Percentiles rank a stretch among this genome's conserved stretches.
Conservation (phyloP, 2,888 invertebrate genomes). For the Cantharis nigra region DNA sequence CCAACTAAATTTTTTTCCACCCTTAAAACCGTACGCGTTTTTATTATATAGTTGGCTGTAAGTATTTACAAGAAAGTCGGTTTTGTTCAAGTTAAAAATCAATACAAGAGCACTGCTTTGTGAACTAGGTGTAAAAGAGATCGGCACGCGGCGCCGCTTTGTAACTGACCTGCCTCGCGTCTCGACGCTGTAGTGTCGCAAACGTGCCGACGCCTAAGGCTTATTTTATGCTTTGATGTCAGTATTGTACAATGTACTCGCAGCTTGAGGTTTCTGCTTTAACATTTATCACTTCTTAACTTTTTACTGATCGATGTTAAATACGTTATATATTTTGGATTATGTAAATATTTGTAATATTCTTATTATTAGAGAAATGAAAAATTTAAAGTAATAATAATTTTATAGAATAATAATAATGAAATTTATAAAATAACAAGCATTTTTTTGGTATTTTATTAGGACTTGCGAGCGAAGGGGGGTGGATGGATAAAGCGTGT, state of each 20-base stretch:
- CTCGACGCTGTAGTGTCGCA: slow-evolving; percentile 46
- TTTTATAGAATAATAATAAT: no score
- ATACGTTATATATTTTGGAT: not conserved
- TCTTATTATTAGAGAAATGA: no score
- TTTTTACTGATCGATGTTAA: slow-evolving; percentile 6
- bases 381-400: no score
- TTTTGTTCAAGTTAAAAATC: slow-evolving; percentile 36
- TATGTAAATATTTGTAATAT: no score
- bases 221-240: slow-evolving; percentile 44
- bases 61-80: slow-evolving; percentile 27
- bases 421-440: no score
- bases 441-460: no score
- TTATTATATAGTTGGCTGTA: slow-evolving; percentile 18
- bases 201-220: slow-evolving; percentile 46
- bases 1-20: not conserved
- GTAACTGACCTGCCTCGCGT: slow-evolving; percentile 53
- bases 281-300: slow-evolving; percentile 22
- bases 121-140: slow-evolving; percentile 47
- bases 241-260: slow-evolving; percentile 13
- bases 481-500: no score
- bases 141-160: slow-evolving; percentile 49
- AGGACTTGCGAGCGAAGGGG: no score
- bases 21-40: slow-evolving; percentile 22
- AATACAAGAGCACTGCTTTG: slow-evolving; percentile 39
- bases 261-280: slow-evolving; percentile 11